Conservation (phyloP, 2,113 vertebrate species). For the Ceyx margarethae region DNA sequence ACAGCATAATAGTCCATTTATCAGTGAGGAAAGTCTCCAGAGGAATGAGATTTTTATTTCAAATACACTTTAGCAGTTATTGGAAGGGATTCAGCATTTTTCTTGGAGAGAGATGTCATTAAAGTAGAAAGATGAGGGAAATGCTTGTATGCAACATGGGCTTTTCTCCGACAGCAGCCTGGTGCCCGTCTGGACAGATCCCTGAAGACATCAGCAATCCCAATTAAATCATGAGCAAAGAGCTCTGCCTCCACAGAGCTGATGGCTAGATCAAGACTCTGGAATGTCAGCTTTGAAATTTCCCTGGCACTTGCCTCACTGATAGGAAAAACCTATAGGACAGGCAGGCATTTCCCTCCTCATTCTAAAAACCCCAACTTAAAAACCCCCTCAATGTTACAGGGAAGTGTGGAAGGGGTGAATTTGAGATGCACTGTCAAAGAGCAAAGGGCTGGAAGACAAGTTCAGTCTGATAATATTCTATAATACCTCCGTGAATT, state of each 20-base stretch:
- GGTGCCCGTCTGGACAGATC: conserved; percentile 50
- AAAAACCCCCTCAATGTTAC: not conserved
- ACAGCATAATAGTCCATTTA: not conserved
- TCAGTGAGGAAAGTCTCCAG: not conserved
- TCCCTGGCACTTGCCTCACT: conserved; percentile 24
- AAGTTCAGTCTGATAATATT: not conserved
- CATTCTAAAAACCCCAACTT: not conserved
- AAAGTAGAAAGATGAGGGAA: conserved; percentile 34
- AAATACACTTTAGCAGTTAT: not conserved
- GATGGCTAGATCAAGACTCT: conserved; percentile 7
- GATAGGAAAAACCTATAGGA: not conserved
- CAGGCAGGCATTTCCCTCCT: not conserved
- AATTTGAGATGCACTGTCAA: not conserved
- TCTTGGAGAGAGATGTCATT: conserved; percentile 25
- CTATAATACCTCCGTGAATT: not conserved
- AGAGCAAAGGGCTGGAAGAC: not conserved
- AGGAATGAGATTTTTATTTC: conserved; percentile 4
- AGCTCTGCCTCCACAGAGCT: not conserved
- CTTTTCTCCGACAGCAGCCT: conserved; percentile 27
- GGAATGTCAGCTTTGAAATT: not conserved
- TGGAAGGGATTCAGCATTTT: not conserved
- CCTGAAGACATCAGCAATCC: conserved; percentile 42
- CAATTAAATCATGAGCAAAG: not conserved
- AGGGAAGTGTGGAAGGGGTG: not conserved
- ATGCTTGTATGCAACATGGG: not conserved